phyloP scores from a whole-genome alignment of 2,113 vertebrate genomes.

The Eleginops maclovinus region DNA sequence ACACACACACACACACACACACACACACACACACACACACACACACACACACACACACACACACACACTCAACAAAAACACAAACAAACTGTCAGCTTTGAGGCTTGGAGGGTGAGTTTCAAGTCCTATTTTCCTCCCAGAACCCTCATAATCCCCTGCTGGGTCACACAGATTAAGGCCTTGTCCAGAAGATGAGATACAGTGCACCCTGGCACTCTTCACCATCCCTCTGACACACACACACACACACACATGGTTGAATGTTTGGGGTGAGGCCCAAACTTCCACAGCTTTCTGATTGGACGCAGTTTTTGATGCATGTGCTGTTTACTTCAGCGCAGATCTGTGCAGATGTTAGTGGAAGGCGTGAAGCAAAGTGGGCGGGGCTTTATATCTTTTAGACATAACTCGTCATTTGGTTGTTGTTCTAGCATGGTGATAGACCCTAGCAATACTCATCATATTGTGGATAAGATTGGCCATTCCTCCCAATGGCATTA shows the following conservation, averaged over 20 bases:
- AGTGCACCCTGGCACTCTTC: conserved; percentile 70
- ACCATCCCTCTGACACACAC: conserved; percentile 39
- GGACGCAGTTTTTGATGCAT: too few species aligned
- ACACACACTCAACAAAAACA: conserved; percentile 9
- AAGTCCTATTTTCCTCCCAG: conserved; percentile 44
- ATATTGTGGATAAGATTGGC: too few species aligned
- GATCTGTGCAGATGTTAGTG: too few species aligned
- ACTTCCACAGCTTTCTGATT: neutral
- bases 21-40: neutral
- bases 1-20: neutral
- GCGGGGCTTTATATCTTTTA: too few species aligned
- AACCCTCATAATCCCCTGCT: conserved; percentile 75
- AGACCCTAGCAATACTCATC: too few species aligned
- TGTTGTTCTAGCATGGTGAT: too few species aligned
- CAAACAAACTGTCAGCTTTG: conserved; percentile 34
- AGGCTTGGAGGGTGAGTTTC: conserved; percentile 50
- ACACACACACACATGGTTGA: conserved; percentile 15
- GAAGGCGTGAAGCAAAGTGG: too few species aligned
- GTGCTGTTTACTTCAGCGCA: too few species aligned
- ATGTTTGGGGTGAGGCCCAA: conserved; percentile 2
- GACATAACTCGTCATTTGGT: too few species aligned
- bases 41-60: conserved; percentile 11
- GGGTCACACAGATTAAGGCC: conserved; percentile 80
- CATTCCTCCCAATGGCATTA: too few species aligned
- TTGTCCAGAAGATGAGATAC: conserved; percentile 79